Percentiles rank a stretch among this genome's conserved stretches.
Conservation (phyloP, 1,140 invertebrate genomes). For the Nasonia vitripennis region DNA sequence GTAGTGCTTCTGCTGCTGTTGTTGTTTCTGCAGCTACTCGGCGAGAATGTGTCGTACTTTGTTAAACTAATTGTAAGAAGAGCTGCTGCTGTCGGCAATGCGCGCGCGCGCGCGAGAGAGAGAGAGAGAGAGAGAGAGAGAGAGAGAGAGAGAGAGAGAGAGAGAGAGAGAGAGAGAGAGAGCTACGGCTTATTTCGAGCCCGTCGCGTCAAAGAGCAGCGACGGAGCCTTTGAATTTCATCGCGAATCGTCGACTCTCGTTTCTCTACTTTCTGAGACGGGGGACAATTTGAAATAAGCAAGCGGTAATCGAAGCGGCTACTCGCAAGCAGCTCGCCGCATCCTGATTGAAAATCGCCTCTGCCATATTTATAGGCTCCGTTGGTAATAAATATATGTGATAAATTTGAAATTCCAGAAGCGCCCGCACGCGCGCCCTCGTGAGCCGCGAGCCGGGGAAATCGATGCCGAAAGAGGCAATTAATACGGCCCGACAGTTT, state of each 20-base stretch:
- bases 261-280: too few relatives aligned
- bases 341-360: slow-evolving; percentile 37
- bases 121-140: neutral
- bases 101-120: neutral
- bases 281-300: too few relatives aligned
- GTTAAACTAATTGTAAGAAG: slow-evolving; percentile 47
- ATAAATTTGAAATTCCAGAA: slow-evolving; percentile 48
- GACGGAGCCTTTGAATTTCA: too few relatives aligned
- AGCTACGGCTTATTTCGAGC: neutral
- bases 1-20: neutral
- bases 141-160: neutral
- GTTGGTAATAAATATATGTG: slow-evolving; percentile 26
- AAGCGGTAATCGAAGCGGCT: neutral
- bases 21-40: neutral
- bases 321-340: neutral
- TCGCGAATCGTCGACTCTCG: too few relatives aligned
- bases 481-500: slow-evolving; percentile 28
- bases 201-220: neutral
- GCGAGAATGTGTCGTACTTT: slow-evolving; percentile 36
- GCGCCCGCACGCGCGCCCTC: neutral
- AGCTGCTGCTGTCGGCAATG: neutral
- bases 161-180: neutral
- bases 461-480: slow-evolving; percentile 45
- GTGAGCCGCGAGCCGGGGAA: neutral
- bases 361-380: slow-evolving; percentile 4